These are phyloP conservation scores for Drosophila biarmipes DNA, from an alignment of 1,140 invertebrate species.

Conservation along the genomic window DNA sequence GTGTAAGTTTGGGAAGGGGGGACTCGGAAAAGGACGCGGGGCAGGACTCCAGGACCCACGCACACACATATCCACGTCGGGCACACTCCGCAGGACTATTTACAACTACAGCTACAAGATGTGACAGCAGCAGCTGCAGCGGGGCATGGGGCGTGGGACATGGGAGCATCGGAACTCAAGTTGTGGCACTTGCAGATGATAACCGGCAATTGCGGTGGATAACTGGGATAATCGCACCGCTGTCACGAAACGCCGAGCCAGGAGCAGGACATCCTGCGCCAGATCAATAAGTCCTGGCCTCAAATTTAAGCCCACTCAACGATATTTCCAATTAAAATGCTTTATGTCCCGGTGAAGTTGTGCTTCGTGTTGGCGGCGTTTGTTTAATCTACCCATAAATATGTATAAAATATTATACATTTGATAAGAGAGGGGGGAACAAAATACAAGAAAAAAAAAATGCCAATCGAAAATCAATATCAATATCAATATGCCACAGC, in stretches of 20 bases:
- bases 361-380: background rate
- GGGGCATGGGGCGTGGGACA: constrained; percentile 34
- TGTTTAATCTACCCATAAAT: constrained; percentile 10
- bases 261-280: background rate
- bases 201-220: constrained; percentile 25
- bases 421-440: constrained; percentile 5
- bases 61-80: constrained; percentile 10
- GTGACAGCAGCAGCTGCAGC: constrained; percentile 41
- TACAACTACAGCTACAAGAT: constrained; percentile 26
- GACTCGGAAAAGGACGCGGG: constrained; percentile 9
- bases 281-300: constrained; percentile 20
- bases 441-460: constrained; percentile 3
- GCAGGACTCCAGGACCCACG: background rate
- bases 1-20: constrained; percentile 10
- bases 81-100: constrained; percentile 32
- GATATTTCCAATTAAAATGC: constrained; percentile 38
- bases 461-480: constrained; percentile 43
- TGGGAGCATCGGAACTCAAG: constrained; percentile 25
- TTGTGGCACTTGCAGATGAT: constrained; percentile 37
- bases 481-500: constrained; percentile 38
- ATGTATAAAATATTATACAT: constrained; percentile 15
- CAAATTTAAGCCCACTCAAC: background rate
- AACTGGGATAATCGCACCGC: constrained; percentile 12
- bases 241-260: background rate
- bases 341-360: background rate